phyloP scores from a whole-genome alignment of 2,797 vertebrate species.

The Eulemur mongoz region DNA sequence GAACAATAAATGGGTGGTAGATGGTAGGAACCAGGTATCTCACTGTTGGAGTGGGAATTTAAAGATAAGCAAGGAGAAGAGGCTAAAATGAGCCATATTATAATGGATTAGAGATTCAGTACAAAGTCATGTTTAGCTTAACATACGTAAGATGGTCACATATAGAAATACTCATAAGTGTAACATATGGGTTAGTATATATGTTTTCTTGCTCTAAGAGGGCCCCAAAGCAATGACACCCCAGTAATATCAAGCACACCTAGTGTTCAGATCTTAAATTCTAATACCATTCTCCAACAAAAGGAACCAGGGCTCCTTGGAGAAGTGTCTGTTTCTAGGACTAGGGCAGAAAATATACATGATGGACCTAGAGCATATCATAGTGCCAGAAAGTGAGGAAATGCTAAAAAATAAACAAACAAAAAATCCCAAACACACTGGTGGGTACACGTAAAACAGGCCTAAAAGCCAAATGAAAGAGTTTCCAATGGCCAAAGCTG shows the following conservation, averaged over 20 bases:
- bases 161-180: not conserved
- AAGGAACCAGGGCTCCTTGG: not conserved
- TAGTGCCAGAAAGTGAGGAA: not conserved
- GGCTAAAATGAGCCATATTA: not conserved
- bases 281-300: constrained; percentile 28
- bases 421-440: not conserved
- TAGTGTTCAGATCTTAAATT: not conserved
- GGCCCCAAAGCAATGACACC: not conserved
- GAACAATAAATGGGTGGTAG: not conserved
- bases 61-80: not conserved
- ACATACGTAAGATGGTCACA: not conserved
- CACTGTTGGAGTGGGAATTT: not conserved
- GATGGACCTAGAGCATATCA: not conserved
- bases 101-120: not conserved
- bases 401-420: not conserved
- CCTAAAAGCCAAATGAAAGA: not conserved
- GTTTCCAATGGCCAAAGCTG: not conserved
- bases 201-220: constrained; percentile 3
- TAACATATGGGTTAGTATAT: not conserved
- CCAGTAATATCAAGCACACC: not conserved
- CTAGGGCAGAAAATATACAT: not conserved
- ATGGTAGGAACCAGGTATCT: not conserved
- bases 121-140: constrained; percentile 8
- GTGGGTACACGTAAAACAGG: not conserved
- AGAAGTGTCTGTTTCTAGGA: not conserved